Percentiles rank a stretch among this genome's conserved stretches.
Conservation (phyloP, 1,140 invertebrate species). For the Drosophila prosaltans region DNA sequence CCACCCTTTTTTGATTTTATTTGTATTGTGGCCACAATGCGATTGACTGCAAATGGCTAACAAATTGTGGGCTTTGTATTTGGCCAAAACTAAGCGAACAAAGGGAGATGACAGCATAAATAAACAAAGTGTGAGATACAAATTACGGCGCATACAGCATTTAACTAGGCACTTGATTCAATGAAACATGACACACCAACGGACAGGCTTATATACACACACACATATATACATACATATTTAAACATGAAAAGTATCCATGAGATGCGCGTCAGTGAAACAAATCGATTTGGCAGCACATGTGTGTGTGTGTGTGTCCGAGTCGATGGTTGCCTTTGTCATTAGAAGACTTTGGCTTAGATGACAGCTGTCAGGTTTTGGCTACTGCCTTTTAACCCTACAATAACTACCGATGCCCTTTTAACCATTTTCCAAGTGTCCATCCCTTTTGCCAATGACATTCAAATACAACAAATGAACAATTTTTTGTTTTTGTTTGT, state of each 20-base stretch:
- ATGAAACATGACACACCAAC: constrained; percentile 41
- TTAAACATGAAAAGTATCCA: constrained; percentile 29
- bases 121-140: constrained; percentile 70
- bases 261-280: constrained; percentile 50
- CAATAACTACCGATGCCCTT: constrained; percentile 17
- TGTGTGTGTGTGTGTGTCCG: neutral
- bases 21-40: constrained; percentile 39
- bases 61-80: constrained; percentile 40
- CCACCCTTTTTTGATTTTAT: constrained; percentile 19
- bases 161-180: constrained; percentile 71
- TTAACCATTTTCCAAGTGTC: neutral
- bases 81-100: constrained; percentile 43
- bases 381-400: constrained; percentile 36
- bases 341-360: constrained; percentile 18
- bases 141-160: constrained; percentile 63
- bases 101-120: constrained; percentile 71
- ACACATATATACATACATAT: constrained; percentile 22
- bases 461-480: constrained; percentile 11
- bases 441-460: constrained; percentile 33
- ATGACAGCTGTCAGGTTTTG: constrained; percentile 39
- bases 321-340: constrained; percentile 26
- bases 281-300: constrained; percentile 53
- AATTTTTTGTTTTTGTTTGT: constrained; percentile 26
- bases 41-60: constrained; percentile 71
- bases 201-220: constrained; percentile 20